Evolutionary conservation across 2,888 invertebrate genomes (phyloP), one percentile per base, ranked within the genome.

Genomic region (Megaustenia siamemsis): DNA sequence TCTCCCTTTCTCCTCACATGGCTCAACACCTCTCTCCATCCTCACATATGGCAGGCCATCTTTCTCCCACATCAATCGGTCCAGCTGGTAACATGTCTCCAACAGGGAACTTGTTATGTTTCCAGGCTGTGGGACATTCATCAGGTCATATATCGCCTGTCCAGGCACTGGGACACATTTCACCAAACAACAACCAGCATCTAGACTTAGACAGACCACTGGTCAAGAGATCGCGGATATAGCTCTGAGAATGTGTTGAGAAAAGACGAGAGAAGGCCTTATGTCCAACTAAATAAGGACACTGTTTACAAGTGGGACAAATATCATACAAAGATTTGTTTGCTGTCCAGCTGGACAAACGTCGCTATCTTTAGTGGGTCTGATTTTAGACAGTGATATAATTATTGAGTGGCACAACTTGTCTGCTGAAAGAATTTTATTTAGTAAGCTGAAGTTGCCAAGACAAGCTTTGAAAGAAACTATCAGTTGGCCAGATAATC

Each of bases 191-290:
- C 79, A 68, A 79, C 75, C 92, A 92, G 85, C 87, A 86, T 80
- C 88, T 90, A 78, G 92, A 92, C 86, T 93, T 93, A 85, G 94
- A 94, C 85, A 93, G 93, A 75, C 93, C 94, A 12, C 88, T 92
- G 84, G 95, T 96, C 94, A 98, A 98, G 95, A 96, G 98, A 94
- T 96, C 97, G 92, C 96, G 98, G 94, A 96, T 98, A 93, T 98
- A 98, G 96, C 97, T 87, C 98, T 98, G 98, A 91, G 94, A 56
- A 93, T 94, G 83, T 94, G 94, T 90, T 24, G 24, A 4, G 21
- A 12, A 68, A 18, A 45, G 60, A 45, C 43, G 53, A 40, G 24
- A 32, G 21, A 60, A 40, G 40, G 60, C 32, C 45, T 68, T 66
- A 43, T 35, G 66, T 76, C 66, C 66, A 45, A 24, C 35, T 49